These are phyloP conservation scores for Brienomyrus brachyistius DNA, from an alignment of 2,113 vertebrate genomes.

Conservation along the genomic window DNA sequence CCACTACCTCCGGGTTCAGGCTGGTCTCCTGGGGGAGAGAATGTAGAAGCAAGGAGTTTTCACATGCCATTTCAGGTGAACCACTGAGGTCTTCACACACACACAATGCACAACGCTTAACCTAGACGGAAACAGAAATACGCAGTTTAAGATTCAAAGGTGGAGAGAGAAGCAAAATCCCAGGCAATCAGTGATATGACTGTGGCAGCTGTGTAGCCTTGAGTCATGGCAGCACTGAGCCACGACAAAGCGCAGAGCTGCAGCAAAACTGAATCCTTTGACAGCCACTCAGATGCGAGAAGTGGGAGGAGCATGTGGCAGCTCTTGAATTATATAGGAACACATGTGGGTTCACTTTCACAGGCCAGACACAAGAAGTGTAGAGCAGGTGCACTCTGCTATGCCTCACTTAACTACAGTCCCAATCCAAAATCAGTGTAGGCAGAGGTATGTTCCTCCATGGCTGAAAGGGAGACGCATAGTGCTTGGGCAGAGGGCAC, in stretches of 20 bases:
- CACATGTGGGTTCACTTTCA: not conserved
- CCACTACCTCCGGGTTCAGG: constrained; percentile 76
- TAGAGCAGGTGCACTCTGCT: constrained; percentile 16
- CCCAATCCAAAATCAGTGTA: constrained; percentile 38
- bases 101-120: not conserved
- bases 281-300: not conserved
- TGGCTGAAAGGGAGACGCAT: constrained; percentile 43
- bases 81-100: not conserved
- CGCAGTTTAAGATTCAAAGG: not conserved
- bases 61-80: constrained; percentile 44
- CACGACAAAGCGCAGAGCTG: not conserved
- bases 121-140: not conserved
- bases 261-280: not conserved
- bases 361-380: not conserved
- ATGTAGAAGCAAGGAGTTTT: no score
- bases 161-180: not conserved
- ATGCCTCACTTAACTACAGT: constrained; percentile 60
- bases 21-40: constrained; percentile 69
- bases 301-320: not conserved
- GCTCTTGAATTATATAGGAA: not conserved
- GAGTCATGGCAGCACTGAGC: not conserved
- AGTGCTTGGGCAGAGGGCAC: constrained; percentile 24
- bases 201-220: not conserved
- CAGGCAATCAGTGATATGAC: not conserved
- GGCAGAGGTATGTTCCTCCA: constrained; percentile 22